Evolutionary conservation across 1,140 invertebrate genomes (phyloP).

Genomic region (Gonatopus flavifemur): DNA sequence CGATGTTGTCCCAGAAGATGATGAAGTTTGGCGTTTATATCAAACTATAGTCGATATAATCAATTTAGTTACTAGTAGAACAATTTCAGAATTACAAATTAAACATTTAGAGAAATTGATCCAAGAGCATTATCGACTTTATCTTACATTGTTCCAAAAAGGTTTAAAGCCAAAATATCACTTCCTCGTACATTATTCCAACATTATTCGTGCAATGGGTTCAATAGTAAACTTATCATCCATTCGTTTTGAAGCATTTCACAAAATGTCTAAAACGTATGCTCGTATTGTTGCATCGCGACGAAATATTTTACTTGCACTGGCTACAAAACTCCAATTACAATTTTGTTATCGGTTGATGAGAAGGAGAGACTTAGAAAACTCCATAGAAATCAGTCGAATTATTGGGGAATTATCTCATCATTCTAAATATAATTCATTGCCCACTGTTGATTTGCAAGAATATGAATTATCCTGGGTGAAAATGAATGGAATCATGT

Average conservation of each 20-base stretch:
- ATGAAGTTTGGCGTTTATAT: slow-evolving; percentile 25
- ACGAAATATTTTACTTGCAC: background rate
- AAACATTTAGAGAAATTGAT: background rate
- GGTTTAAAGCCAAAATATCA: slow-evolving; percentile 10
- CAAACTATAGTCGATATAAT: slow-evolving; percentile 19
- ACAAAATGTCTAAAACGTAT: background rate
- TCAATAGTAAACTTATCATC: no score
- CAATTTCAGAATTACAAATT: background rate
- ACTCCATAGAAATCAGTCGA: no score
- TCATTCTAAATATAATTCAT: no score
- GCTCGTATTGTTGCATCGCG: background rate
- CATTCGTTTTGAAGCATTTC: slow-evolving; percentile 10
- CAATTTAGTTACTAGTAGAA: slow-evolving; percentile 5
- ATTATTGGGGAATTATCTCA: no score
- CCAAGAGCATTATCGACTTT: background rate
- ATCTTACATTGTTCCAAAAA: slow-evolving; percentile 7
- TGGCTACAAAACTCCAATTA: background rate
- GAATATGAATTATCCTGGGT: no score
- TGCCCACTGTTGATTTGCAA: no score
- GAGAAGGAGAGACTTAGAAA: background rate
- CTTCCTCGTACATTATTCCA: slow-evolving; percentile 5
- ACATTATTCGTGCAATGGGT: slow-evolving; percentile 1
- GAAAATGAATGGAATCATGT: no score
- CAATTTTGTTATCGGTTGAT: background rate
- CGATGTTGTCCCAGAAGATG: slow-evolving; percentile 19